Base-by-base conservation (phyloP, 2,113 vertebrate species). In the Callipepla californica region DNA sequence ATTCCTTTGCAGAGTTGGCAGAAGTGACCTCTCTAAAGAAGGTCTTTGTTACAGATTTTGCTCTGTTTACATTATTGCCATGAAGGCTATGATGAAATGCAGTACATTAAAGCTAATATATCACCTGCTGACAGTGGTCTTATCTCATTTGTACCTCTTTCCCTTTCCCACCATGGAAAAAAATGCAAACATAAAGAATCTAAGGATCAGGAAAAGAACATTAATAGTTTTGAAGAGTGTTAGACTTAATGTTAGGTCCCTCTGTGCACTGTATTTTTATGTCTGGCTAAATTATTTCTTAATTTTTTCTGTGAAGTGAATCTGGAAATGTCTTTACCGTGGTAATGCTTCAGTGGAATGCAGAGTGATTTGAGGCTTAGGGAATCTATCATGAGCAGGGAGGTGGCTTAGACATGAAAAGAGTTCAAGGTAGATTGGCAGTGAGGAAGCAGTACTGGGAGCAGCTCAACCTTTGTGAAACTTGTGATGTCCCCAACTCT, bases 21-120 rank as follows among this genome's bases (percentile, higher is more conserved):
- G 85, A 96, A 95, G 57, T 87, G 91, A 94, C 93, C 96, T 97
- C 94, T 95, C 90, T 79, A 95, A 93, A 87, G 87, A 94, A 84
- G 86, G 76, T 92, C 96, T 95, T 89, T 95, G 80, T 91, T 96
- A 94, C 38, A 2, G 57, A 92, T 96, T 97, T 96, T 87, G 55
- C 72, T 95, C 87, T 95, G 86, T 95, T 97, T 97, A 96, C 92
- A 70, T 97, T 97, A 91, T 89, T 97, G 84, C 97, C 89, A 85
- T 91, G 69, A 87, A 93, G 93, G 79, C 92, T 62, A 11, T 51
- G 57, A 88, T 73, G 85, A 96, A 97, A 92, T 97, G 96, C 85
- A 97, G 93, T 97, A 89, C 70, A 95, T 98, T 97, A 97, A 96
- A 95, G 97, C 94, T 95, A 93, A 97, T 96, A 95, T 77, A 97